Evolutionary conservation across 2,113 vertebrate genomes (phyloP).

Genomic region (Albula glossodonta): DNA sequence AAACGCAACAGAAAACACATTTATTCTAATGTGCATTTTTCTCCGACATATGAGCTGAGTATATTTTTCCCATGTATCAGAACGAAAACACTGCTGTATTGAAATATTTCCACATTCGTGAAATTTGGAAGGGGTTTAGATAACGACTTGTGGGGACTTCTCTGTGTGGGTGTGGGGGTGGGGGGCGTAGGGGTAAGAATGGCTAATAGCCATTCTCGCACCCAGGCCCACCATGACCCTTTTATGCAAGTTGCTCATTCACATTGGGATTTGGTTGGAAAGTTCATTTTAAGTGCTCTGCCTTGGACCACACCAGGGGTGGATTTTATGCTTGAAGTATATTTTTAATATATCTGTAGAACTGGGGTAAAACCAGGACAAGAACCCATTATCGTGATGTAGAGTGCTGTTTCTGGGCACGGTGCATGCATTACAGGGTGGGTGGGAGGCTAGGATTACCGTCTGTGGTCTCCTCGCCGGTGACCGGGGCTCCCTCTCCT

Average conservation of each 20-base stretch:
- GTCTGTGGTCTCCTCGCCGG: conserved; percentile 89
- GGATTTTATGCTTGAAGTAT: background rate
- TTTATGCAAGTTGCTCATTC: background rate
- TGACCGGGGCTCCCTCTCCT: conserved; percentile 85
- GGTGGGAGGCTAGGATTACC: conserved; percentile 67
- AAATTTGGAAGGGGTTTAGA: background rate
- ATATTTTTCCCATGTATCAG: background rate
- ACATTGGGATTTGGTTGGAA: background rate
- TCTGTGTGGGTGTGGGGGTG: too few relatives aligned
- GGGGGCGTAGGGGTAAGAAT: too few relatives aligned
- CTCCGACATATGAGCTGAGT: background rate
- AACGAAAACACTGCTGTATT: background rate
- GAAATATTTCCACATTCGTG: background rate
- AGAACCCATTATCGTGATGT: background rate
- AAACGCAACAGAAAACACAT: background rate
- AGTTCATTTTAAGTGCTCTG: background rate
- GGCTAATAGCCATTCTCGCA: too few relatives aligned
- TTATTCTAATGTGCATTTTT: background rate
- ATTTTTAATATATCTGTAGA: background rate
- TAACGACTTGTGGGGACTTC: too few relatives aligned
- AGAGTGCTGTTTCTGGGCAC: background rate
- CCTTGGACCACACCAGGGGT: background rate
- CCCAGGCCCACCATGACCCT: too few relatives aligned
- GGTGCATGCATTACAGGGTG: conserved; percentile 34
- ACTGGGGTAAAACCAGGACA: background rate